Conservation (phyloP, 2,888 invertebrate species). For the Folsomia candida region DNA sequence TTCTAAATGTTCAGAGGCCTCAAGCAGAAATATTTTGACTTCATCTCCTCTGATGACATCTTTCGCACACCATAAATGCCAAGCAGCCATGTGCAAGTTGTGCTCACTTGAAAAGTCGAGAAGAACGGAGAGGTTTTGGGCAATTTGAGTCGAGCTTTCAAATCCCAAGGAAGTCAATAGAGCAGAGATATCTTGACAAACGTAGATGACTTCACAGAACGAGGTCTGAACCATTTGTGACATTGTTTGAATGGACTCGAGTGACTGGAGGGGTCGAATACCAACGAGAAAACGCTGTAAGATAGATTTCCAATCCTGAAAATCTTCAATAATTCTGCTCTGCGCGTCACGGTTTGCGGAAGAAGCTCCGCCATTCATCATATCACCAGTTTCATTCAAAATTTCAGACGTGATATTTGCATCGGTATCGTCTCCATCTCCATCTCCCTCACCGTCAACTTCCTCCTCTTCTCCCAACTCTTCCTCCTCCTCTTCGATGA, state of each 20-base stretch:
- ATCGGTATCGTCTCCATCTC: conserved; percentile 25
- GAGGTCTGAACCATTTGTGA: conserved; percentile 41
- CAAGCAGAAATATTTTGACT: conserved; percentile 81
- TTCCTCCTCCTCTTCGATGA: conserved; percentile 28
- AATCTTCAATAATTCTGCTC: conserved; percentile 17
- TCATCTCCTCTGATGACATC: conserved; percentile 60
- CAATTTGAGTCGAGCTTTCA: conserved; percentile 36
- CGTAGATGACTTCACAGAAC: conserved; percentile 37
- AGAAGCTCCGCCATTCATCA: conserved; percentile 21
- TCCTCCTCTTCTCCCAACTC: conserved; percentile 20
- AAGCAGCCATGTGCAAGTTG: conserved; percentile 33
- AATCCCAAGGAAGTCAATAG: conserved; percentile 36
- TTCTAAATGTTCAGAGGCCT: conserved; percentile 92
- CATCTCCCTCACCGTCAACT: conserved; percentile 16
- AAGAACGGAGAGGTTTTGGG: conserved; percentile 29
- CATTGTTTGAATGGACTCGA: conserved; percentile 38
- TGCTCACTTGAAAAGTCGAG: conserved; percentile 32
- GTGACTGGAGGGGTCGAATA: conserved; percentile 27
- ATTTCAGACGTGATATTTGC: conserved; percentile 38
- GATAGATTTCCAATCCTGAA: conserved; percentile 33
- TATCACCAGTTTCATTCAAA: conserved; percentile 15
- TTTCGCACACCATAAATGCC: conserved; percentile 40
- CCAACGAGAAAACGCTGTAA: conserved; percentile 35
- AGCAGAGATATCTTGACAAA: conserved; percentile 35
- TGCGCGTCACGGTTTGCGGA: conserved; percentile 7